A percentile compares a stretch with the other conserved stretches of the same genome.
phyloP scores from a whole-genome alignment of 2,888 invertebrate species.

The Morpho achilles region DNA sequence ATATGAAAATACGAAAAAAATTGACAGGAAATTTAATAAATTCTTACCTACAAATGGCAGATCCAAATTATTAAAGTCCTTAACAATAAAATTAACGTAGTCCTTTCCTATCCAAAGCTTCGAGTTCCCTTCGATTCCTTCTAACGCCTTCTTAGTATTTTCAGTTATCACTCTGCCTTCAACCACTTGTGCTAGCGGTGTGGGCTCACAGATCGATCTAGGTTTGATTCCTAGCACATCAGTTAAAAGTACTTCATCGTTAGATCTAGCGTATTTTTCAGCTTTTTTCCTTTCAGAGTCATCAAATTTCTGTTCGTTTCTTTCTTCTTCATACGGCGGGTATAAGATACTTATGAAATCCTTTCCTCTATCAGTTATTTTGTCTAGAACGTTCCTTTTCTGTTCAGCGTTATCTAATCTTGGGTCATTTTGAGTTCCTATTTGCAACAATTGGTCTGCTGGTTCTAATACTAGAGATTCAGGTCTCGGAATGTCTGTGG shows the following conservation, averaged over 20 bases:
- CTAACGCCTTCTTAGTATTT: constrained; percentile 50
- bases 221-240: constrained; percentile 46
- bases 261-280: constrained; percentile 66
- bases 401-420: constrained; percentile 43
- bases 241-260: constrained; percentile 59
- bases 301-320: constrained; percentile 64
- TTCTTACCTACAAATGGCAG: constrained; percentile 84
- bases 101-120: constrained; percentile 98
- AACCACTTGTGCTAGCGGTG: constrained; percentile 60
- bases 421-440: constrained; percentile 45
- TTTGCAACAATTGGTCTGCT: constrained; percentile 80
- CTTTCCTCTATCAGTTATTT: constrained; percentile 66
- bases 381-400: constrained; percentile 62
- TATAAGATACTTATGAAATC: constrained; percentile 70
- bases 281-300: constrained; percentile 68
- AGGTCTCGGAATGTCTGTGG: constrained; percentile 38
- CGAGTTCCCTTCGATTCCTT: constrained; percentile 82
- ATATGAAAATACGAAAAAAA: neutral
- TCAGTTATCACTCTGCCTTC: constrained; percentile 63
- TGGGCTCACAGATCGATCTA: constrained; percentile 46
- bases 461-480: constrained; percentile 79
- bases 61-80: constrained; percentile 94
- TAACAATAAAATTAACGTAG: constrained; percentile 96
- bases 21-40: neutral
- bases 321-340: constrained; percentile 62